Conservation (phyloP, 1,140 invertebrate species). For the Scaptomyza hsui region DNA sequence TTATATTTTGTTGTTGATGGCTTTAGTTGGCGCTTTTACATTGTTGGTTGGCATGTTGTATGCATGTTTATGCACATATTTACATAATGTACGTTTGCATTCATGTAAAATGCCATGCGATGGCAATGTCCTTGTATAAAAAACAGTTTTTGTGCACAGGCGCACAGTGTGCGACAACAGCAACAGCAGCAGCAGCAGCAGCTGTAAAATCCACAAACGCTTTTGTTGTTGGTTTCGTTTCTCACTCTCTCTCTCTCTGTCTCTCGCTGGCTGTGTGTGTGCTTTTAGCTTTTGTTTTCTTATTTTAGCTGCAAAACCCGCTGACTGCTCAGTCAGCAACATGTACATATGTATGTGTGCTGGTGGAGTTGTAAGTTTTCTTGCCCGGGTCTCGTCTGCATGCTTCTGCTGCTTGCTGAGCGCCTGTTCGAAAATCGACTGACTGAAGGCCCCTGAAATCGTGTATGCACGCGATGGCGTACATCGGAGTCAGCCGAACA, state of each 20-base stretch:
- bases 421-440: conserved; percentile 79
- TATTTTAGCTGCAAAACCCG: conserved; percentile 33
- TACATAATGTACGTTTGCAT: conserved; percentile 13
- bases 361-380: conserved; percentile 47
- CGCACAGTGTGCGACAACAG: conserved; percentile 51
- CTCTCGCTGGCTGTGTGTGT: neutral
- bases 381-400: no score
- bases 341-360: neutral
- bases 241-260: neutral
- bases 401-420: conserved; percentile 43
- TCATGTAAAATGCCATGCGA: conserved; percentile 35
- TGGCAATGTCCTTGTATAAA: conserved; percentile 83
- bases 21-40: neutral
- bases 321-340: conserved; percentile 12
- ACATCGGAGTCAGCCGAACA: conserved; percentile 18
- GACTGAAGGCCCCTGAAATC: conserved; percentile 80
- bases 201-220: conserved; percentile 2
- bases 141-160: conserved; percentile 77
- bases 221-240: conserved; percentile 1
- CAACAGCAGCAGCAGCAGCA: conserved; percentile 13
- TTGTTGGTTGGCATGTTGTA: neutral
- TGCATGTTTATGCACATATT: conserved; percentile 2
- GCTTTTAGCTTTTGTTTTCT: conserved; percentile 13
- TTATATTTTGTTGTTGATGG: neutral
- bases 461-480: conserved; percentile 48